Evolutionary conservation across 2,888 invertebrate genomes (phyloP), one percentile per base, ranked within the genome.

Genomic region (Bimastos eiseni): DNA sequence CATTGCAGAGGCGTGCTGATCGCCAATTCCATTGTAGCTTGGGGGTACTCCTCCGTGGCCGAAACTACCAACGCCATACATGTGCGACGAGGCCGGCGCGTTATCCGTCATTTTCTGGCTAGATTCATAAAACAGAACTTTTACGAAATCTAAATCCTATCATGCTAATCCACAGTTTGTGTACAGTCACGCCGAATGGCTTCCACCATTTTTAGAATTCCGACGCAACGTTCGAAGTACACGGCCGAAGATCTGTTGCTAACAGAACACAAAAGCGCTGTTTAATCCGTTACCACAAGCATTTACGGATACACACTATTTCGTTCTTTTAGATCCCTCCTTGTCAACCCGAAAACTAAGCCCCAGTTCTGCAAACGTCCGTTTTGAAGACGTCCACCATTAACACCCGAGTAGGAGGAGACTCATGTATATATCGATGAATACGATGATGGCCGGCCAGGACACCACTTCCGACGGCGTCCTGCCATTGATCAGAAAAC

Each of bases 151-250:
- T 30, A 70, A 70, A 70, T 70, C n/a, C n/a, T 30, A 70, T 11
- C 70, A 70, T 70, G 70, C 70, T 70, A 70, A 70, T 70, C 70
- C 70, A 70, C 30, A n/a, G 70, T n/a, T 30, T 70, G 70, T n/a
- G 70, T 70, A 55, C 5, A 70, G n/a, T 70, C 70, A 70, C 70
- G 70, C 19, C 86, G 86, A 86, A 34, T 34, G 86, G 86, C 86
- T 33, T 86, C 86, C 86, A 86, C 86, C 86, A 86, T 86, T 33
- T 86, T 86, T 86, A 86, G 37, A 86, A 36, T 37, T 37, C 86
- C 86, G 37, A 86, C 86, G 37, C 86, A 86, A 86, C 86, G 37
- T 36, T 37, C 86, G 86, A 36, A 70, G 70, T 6, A 70, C 70
- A 70, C 70, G 70, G 13, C 30, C 70, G n/a, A 2, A 70, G 70